Evolutionary conservation across 2,888 invertebrate genomes (phyloP).

Genomic region (Tanytarsus gracilentus): DNA sequence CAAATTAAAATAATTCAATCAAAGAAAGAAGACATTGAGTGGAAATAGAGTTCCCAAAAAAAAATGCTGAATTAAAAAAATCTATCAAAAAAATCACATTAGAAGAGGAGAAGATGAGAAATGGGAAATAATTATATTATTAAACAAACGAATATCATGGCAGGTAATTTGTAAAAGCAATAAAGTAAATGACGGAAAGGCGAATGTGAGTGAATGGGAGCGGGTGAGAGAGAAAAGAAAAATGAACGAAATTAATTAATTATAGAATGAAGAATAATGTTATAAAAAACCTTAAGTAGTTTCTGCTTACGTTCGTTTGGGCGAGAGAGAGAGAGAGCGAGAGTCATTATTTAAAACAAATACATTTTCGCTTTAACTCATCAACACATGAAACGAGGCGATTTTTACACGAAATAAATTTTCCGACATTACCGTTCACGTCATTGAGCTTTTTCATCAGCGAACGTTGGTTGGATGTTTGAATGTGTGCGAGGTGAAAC

Average conservation of each 20-base stretch:
- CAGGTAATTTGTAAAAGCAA: constrained; percentile 29
- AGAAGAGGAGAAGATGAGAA: not conserved
- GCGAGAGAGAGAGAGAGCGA: too few relatives aligned
- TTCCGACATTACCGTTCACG: constrained; percentile 19
- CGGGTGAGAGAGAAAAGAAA: not conserved
- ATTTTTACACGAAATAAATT: too few relatives aligned
- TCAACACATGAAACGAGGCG: not conserved
- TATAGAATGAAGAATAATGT: constrained; percentile 28
- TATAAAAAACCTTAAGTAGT: constrained; percentile 29
- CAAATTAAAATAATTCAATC: too few relatives aligned
- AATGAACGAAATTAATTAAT: constrained; percentile 26
- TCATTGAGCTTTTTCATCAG: constrained; percentile 8
- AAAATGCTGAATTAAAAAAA: not conserved
- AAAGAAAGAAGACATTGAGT: too few relatives aligned
- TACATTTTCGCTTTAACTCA: not conserved
- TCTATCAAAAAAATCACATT: not conserved
- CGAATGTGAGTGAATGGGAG: not conserved
- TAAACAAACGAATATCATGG: constrained; percentile 29
- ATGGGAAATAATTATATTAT: constrained; percentile 26
- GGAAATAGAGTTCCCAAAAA: too few relatives aligned
- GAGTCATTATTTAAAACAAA: constrained; percentile 24
- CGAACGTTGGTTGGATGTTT: constrained; percentile 8
- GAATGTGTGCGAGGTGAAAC: constrained; percentile 5
- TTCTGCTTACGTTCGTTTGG: not conserved
- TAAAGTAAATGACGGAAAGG: constrained; percentile 27